phyloP scores from a whole-genome alignment of 1,140 invertebrate genomes.

The silkworm (Bombyx mori) region DNA sequence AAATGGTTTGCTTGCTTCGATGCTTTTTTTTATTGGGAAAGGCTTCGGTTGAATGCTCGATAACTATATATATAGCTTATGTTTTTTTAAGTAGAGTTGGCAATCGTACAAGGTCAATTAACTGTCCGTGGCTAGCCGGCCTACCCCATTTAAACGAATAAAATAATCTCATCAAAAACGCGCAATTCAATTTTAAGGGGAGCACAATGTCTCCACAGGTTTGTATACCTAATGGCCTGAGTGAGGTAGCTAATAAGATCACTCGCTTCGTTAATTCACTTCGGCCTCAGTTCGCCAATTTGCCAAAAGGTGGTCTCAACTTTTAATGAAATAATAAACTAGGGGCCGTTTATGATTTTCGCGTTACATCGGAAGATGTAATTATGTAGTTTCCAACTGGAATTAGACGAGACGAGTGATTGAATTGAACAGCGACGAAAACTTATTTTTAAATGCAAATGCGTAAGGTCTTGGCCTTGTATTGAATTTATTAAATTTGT shows the following conservation, averaged over 20 bases:
- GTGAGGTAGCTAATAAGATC: constrained; percentile 37
- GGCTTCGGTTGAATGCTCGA: too few relatives aligned
- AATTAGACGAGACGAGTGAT: background rate
- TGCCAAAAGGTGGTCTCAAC: constrained; percentile 25
- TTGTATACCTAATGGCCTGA: constrained; percentile 26
- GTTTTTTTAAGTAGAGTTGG: too few relatives aligned
- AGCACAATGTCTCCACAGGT: constrained; percentile 16
- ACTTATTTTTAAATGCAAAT: too few relatives aligned
- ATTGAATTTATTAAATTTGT: too few relatives aligned
- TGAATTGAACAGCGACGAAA: background rate
- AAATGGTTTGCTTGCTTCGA: too few relatives aligned
- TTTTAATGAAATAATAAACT: constrained; percentile 33
- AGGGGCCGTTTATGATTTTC: constrained; percentile 13
- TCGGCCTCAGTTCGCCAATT: constrained; percentile 24
- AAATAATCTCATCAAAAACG: background rate
- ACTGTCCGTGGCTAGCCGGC: too few relatives aligned
- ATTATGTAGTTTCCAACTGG: background rate
- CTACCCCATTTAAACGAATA: too few relatives aligned
- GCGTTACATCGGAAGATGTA: too few relatives aligned
- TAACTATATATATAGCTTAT: too few relatives aligned
- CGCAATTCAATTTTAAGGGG: constrained; percentile 23
- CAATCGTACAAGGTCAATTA: too few relatives aligned
- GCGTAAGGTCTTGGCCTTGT: too few relatives aligned
- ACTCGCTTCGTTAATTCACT: constrained; percentile 36
- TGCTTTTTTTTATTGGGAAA: too few relatives aligned